Percentiles rank a stretch among this genome's conserved stretches.
Evolutionary conservation across 2,888 invertebrate genomes (phyloP).

Genomic region (Aphidius colemani): DNA sequence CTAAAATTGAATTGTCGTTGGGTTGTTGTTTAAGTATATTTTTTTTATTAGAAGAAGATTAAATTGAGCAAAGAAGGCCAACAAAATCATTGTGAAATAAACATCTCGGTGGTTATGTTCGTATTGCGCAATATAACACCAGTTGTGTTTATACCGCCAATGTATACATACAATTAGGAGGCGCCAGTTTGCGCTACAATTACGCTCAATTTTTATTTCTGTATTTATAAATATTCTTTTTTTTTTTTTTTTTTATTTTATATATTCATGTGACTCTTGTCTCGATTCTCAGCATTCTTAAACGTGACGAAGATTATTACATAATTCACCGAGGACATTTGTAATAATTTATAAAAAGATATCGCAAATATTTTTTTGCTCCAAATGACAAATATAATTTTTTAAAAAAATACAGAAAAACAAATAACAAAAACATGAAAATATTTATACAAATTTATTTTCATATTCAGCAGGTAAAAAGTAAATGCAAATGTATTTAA

Average conservation of each 20-base stretch:
- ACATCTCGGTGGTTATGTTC: slow-evolving; percentile 44
- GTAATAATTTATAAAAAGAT: background rate
- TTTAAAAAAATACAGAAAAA: no score
- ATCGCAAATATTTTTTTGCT: slow-evolving; percentile 17
- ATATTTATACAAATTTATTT: no score
- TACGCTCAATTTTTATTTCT: slow-evolving; percentile 41
- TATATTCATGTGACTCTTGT: background rate
- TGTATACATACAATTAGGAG: slow-evolving; percentile 47
- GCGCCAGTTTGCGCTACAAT: slow-evolving; percentile 51
- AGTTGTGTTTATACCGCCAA: slow-evolving; percentile 36
- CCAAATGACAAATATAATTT: slow-evolving; percentile 9
- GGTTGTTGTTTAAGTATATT: slow-evolving; percentile 2
- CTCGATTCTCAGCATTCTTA: slow-evolving; percentile 20
- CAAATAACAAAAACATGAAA: no score
- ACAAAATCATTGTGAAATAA: slow-evolving; percentile 13
- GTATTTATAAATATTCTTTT: slow-evolving; percentile 7
- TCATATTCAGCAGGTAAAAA: no score
- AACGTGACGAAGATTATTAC: no score
- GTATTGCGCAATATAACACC: slow-evolving; percentile 43
- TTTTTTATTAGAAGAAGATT: background rate
- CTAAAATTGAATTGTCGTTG: slow-evolving; percentile 4
- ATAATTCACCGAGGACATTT: background rate
- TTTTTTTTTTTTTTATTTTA: slow-evolving; percentile 10
- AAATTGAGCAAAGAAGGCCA: slow-evolving; percentile 11
- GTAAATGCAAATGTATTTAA: no score